Percentiles rank a stretch among this genome's conserved stretches.
phyloP scores from a whole-genome alignment of 1,140 invertebrate species.

The Ooceraea biroi region DNA sequence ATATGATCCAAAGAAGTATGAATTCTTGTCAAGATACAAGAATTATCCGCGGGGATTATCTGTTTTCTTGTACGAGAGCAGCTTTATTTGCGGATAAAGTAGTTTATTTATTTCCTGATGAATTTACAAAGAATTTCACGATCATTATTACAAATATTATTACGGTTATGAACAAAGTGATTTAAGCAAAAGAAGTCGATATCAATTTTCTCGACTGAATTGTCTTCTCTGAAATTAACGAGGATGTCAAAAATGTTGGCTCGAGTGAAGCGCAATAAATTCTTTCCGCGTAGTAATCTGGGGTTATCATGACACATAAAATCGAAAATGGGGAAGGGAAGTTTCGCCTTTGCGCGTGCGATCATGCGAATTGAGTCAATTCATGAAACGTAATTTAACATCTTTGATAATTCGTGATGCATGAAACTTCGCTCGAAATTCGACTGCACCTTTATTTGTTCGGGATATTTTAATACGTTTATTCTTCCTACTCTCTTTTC shows the following conservation, averaged over 20 bases:
- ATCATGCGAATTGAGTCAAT: conserved; percentile 59
- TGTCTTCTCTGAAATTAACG: conserved; percentile 52
- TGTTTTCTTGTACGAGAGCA: not conserved
- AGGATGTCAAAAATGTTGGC: conserved; percentile 47
- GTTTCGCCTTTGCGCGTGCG: conserved; percentile 37
- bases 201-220: conserved; percentile 17
- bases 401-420: conserved; percentile 44
- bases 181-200: conserved; percentile 14
- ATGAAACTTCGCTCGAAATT: not conserved
- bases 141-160: conserved; percentile 7
- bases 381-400: conserved; percentile 55
- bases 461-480: conserved; percentile 6
- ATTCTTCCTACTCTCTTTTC: not conserved
- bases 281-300: conserved; percentile 51
- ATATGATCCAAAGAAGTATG: not conserved
- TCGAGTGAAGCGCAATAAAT: conserved; percentile 54
- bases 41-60: not conserved
- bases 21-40: conserved; percentile 19
- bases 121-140: not conserved
- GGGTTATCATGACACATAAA: conserved; percentile 45
- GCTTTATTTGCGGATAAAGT: conserved; percentile 5
- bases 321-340: conserved; percentile 25
- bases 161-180: conserved; percentile 1
- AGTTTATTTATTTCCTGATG: not conserved
- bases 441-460: not conserved